phyloP scores from a whole-genome alignment of 92 coral and sea anemone species.

The Umimayanthus kanabou region DNA sequence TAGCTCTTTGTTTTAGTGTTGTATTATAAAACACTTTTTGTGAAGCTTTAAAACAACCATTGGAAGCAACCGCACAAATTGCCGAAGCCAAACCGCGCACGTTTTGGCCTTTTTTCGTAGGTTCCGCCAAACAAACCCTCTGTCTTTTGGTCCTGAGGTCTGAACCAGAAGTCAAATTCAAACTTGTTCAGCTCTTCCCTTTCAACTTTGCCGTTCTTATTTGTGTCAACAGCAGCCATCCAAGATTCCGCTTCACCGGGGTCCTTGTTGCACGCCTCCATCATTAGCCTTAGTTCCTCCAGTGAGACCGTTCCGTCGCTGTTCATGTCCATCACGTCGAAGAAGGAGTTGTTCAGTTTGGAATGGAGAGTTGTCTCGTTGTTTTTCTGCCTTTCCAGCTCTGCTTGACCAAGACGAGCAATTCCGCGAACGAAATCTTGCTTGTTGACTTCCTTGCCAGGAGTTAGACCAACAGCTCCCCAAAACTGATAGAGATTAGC shows the following conservation, averaged over 20 bases:
- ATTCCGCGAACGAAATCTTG: slow-evolving; percentile 58
- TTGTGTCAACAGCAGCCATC: slow-evolving; percentile 67
- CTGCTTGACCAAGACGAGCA: slow-evolving; percentile 59
- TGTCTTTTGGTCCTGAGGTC: slow-evolving; percentile 53
- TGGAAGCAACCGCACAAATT: slow-evolving; percentile 8
- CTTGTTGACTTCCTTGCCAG: slow-evolving; percentile 64
- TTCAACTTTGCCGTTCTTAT: slow-evolving; percentile 72
- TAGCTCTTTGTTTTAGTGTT: neutral
- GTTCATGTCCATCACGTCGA: slow-evolving; percentile 68
- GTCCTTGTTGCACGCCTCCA: slow-evolving; percentile 71
- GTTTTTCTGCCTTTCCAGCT: slow-evolving; percentile 51
- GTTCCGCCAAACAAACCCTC: slow-evolving; percentile 46
- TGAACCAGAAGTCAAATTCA: slow-evolving; percentile 78
- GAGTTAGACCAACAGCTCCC: slow-evolving; percentile 65
- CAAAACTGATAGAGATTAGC: slow-evolving; percentile 52
- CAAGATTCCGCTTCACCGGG: slow-evolving; percentile 62
- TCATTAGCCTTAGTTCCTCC: slow-evolving; percentile 60
- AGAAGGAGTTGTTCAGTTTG: slow-evolving; percentile 64
- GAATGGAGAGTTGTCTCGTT: slow-evolving; percentile 58
- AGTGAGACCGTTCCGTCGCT: slow-evolving; percentile 66
- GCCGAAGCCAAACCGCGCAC: neutral
- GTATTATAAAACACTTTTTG: neutral
- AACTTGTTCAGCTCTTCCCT: slow-evolving; percentile 56
- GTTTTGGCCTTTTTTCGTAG: slow-evolving; percentile 26
- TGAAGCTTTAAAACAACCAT: slow-evolving; percentile 8